phyloP scores from a whole-genome alignment of 2,113 vertebrate species.

The Petrocephalus zakoni region DNA sequence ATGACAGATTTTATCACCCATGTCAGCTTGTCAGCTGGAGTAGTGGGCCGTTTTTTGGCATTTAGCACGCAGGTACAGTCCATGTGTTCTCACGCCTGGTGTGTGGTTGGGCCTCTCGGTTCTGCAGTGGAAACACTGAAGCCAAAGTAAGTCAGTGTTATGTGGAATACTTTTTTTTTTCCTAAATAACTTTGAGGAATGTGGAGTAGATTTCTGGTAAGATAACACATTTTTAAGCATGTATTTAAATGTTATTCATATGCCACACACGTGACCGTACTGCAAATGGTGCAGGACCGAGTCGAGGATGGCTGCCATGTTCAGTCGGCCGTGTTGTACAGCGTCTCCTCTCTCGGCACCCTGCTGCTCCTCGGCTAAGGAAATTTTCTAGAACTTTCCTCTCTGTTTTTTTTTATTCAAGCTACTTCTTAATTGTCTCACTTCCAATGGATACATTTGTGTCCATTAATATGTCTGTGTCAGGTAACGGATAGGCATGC shows the following conservation, averaged over 20 bases:
- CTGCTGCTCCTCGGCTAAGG: not conserved
- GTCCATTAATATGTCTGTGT: not conserved
- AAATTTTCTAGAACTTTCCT: not conserved
- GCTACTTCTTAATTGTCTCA: not conserved
- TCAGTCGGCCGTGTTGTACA: not conserved
- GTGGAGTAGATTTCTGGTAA: slow-evolving; percentile 4
- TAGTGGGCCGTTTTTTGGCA: not conserved
- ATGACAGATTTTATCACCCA: not conserved
- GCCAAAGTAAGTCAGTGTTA: not conserved
- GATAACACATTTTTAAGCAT: not conserved
- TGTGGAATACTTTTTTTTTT: not conserved
- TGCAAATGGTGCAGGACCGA: not conserved
- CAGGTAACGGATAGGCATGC: not conserved
- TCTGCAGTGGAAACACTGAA: not conserved
- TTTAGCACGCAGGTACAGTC: not conserved
- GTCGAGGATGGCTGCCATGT: not conserved
- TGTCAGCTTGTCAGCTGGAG: not conserved
- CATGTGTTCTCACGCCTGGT: not conserved
- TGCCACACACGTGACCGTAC: not conserved
- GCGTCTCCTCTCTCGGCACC: not conserved
- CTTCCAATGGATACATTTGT: not conserved
- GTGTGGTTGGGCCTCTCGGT: not conserved
- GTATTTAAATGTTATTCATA: not conserved
- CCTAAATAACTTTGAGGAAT: not conserved
- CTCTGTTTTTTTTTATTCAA: not conserved